These are phyloP conservation scores for Notamacropus eugenii DNA, from an alignment of 2,797 vertebrate genomes.

Conservation along the genomic window DNA sequence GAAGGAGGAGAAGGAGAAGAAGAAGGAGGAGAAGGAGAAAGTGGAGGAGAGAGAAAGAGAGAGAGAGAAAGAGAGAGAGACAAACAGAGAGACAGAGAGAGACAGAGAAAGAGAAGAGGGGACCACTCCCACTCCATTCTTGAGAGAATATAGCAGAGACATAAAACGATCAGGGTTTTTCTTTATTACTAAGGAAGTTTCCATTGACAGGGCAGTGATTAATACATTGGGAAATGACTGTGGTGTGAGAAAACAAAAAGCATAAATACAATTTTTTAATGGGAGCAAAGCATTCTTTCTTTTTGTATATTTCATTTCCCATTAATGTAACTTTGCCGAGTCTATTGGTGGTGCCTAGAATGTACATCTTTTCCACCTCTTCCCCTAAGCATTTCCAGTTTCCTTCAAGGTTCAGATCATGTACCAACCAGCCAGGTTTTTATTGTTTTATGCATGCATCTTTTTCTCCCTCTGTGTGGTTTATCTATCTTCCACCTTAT, in stretches of 20 bases:
- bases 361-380: neutral
- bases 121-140: neutral
- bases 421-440: neutral
- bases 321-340: neutral
- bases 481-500: neutral
- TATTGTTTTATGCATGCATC: neutral
- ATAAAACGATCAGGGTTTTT: neutral
- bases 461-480: neutral
- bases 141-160: neutral
- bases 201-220: neutral
- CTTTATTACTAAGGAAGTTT: neutral
- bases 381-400: neutral
- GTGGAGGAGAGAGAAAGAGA: no score
- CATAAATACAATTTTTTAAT: neutral
- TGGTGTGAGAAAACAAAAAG: neutral
- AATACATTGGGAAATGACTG: neutral
- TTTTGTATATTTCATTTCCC: neutral
- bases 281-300: neutral
- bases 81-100: neutral
- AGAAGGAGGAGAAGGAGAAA: neutral
- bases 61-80: neutral
- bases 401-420: neutral
- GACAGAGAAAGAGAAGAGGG: neutral
- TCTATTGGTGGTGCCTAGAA: neutral
- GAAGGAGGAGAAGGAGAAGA: neutral